phyloP scores from a whole-genome alignment of 2,113 vertebrate genomes.

The Ochotona princeps region DNA sequence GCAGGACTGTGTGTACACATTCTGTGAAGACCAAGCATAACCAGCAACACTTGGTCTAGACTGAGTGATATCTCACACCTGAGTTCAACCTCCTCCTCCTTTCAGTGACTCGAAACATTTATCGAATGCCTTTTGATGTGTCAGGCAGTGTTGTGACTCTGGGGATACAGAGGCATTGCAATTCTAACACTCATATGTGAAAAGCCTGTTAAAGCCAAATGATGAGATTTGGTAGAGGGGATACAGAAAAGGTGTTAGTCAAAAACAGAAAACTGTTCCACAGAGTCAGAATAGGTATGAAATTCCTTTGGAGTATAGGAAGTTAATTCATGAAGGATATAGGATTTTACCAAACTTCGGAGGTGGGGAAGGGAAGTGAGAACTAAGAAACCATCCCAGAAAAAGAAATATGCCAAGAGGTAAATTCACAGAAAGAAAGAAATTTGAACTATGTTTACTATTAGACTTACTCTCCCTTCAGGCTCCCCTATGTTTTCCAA shows the following conservation, averaged over 20 bases:
- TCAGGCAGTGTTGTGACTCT: not conserved
- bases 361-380: not conserved
- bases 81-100: not conserved
- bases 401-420: not conserved
- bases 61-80: not conserved
- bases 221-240: not conserved
- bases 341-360: not conserved
- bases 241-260: not conserved
- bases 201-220: not conserved
- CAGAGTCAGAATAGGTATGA: not conserved
- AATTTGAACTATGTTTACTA: not conserved
- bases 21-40: rapidly evolving
- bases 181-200: not conserved
- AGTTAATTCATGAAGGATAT: not conserved
- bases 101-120: not conserved
- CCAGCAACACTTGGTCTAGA: not conserved
- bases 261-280: not conserved
- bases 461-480: not conserved
- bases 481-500: not conserved
- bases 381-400: not conserved
- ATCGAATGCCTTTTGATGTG: not conserved
- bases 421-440: not conserved
- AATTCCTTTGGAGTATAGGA: not conserved
- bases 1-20: too few species aligned
- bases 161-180: not conserved